Base-by-base conservation (phyloP, 35 echinoderm and acorn worm genomes). In the Heliocidaris tuberculata region DNA sequence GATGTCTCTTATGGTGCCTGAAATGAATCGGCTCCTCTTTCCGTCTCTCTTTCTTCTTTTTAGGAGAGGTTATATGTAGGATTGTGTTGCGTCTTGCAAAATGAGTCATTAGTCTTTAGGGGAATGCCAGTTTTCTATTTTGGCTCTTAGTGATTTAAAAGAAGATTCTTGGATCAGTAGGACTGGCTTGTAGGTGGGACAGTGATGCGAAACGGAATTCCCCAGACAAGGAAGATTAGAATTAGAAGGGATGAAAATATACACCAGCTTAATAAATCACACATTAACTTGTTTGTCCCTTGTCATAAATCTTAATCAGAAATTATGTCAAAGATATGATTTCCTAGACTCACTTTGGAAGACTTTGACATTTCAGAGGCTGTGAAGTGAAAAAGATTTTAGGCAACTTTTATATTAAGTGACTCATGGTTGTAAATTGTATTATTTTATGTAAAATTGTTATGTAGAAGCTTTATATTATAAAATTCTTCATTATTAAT, bases 51-150 rank as follows among this genome's bases (percentile, higher is more conserved):
- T 9, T 89, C 15, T 19, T 30, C 31, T 15, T 88, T 3, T 89
- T 42, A 6, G 0, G 32, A 89, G 24, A 89, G 7, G 31, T 42
- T 16, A 8, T 89, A 89, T 30, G 29, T 48, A 19, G 50, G 91
- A 93, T 93, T 93, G 50, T 24, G 50, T 93, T 93, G 91, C 91
- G 30, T 93, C 91, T 24, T 93, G 50, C 13, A 93, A 93, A 93
- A 59, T 93, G 91, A 93, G 31, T 93, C 91, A 93, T 93, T 93
- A 93, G 48, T 59, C 91, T 48, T 93, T 93, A 19, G 91, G 91
- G 91, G 50, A 93, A 93, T 48, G 65, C 65, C 65, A 78, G 27
- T 78, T 78, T 78, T 78, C 65, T 78, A 78, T 78, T 78, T 78
- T 27, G 3, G 65, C 65, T 78, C 17, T 78, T n/a, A 7, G 65